Evolutionary conservation across 2,797 vertebrate genomes (phyloP).

Genomic region (Chelonia mydas): DNA sequence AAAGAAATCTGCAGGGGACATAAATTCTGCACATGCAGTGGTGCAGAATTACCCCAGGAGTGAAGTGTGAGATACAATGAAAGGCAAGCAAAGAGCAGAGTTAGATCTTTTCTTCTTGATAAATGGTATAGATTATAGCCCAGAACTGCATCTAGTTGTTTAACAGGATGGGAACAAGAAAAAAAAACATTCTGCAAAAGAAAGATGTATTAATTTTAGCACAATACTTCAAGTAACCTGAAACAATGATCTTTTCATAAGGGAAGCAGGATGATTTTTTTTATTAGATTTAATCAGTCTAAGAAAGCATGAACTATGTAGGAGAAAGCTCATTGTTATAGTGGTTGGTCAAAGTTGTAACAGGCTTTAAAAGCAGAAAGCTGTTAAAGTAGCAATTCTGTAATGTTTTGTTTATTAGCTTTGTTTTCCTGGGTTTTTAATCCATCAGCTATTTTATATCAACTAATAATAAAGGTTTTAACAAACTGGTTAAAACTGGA

Average conservation of each 20-base stretch:
- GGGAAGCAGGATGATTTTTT: background rate
- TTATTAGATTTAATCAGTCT: background rate
- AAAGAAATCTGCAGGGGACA: no score
- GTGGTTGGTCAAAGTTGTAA: background rate
- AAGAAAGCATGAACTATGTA: background rate
- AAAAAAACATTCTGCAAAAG: background rate
- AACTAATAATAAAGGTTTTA: constrained; percentile 13
- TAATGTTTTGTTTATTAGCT: background rate
- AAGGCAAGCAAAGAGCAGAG: background rate
- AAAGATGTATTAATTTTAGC: background rate
- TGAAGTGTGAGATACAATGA: background rate
- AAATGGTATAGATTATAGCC: background rate
- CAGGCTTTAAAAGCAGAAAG: background rate
- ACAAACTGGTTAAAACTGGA: background rate
- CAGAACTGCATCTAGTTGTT: background rate
- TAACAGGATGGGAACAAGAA: background rate
- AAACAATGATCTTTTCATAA: background rate
- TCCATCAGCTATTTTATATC: background rate
- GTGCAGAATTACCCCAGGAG: no score
- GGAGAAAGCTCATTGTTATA: background rate
- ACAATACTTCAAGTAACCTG: background rate
- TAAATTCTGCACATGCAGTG: no score
- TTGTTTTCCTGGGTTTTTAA: background rate
- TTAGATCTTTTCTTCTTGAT: background rate
- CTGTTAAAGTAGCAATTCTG: background rate